Base-by-base conservation (phyloP, 2,888 invertebrate species). In the Mimas tiliae region DNA sequence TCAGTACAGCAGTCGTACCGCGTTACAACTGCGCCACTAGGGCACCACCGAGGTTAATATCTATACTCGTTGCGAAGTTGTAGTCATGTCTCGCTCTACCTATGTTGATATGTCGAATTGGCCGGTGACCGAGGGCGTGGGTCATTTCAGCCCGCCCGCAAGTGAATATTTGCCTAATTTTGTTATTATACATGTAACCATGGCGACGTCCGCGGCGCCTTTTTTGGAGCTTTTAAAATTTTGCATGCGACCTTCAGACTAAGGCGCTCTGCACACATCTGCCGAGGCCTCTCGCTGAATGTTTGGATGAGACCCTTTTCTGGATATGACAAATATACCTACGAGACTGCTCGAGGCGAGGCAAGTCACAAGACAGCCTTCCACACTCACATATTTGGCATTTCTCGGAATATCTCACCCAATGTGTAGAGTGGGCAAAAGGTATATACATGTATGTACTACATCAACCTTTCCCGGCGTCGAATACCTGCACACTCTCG, bases 111-210 rank as follows among this genome's bases (percentile, higher is more conserved):
- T 65, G 19, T 48, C 48, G 14, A 42, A 62, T 62, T 42, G 33
- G 19, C 42, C 65, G 63, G 65, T 33, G 50, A 6, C 66, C 70
- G 68, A 79, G 77, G 77, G 73, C 73, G 65, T 52, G 50, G 55
- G 68, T 75, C 70, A 76, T 74, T 76, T 77, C 72, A 68, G 66
- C 65, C 66, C 19, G 67, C 71, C 67, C 64, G 71, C 67, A 65
- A n/a, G 62, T 52, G 73, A 72, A 76, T 82, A 83, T 85, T 86
- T 85, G 81, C 86, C 83, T 86, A 89, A 90, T 88, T 87, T 87
- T 91, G 90, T 91, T 91, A 88, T 82, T 87, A 85, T 81, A 77
- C 74, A 55, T 70, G 88, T 90, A 67, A 70, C 80, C 75, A 84
- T 86, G 75, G 78, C 74, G 74, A 91, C 86, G 58, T 69, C 64